A percentile compares a stretch with the other conserved stretches of the same genome.
Conservation (phyloP, 1,140 invertebrate genomes). For the Ceratosolen fusciceps region DNA sequence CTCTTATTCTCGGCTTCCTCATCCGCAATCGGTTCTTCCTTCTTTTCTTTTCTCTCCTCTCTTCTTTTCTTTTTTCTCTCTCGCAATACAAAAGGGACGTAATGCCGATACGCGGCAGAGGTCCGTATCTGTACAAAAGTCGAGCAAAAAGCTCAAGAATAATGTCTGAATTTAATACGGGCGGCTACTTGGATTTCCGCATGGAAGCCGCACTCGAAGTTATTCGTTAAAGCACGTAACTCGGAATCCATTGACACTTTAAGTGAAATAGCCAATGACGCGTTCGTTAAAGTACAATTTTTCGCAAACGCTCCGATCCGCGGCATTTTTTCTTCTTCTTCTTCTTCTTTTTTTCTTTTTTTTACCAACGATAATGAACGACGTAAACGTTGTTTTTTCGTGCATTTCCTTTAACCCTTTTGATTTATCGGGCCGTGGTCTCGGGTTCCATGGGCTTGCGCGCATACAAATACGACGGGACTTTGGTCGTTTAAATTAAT, state of each 20-base stretch:
- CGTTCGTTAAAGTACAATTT: conserved; percentile 3
- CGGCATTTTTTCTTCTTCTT: no score
- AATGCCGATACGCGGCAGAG: conserved; percentile 5
- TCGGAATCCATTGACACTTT: conserved; percentile 10
- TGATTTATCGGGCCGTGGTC: no score
- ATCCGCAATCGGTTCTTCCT: conserved; percentile 40
- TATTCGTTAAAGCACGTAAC: background rate
- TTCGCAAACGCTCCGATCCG: no score
- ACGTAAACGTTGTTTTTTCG: no score
- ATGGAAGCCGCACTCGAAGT: no score
- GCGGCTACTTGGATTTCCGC: background rate
- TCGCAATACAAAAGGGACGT: conserved; percentile 13
- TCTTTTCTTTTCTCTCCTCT: no score
- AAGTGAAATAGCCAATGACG: conserved; percentile 1
- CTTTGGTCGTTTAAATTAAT: no score
- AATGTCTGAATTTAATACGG: background rate
- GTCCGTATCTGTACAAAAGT: background rate
- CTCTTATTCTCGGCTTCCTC: conserved; percentile 13
- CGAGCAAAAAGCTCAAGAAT: background rate
- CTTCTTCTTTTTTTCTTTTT: no score
- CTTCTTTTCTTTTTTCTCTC: conserved; percentile 16
- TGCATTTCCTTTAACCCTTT: no score
- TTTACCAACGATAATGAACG: no score
- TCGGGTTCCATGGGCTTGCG: no score
- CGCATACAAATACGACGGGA: no score